phyloP scores from a whole-genome alignment of 2,113 vertebrate species.

The Macrotis lagotis region DNA sequence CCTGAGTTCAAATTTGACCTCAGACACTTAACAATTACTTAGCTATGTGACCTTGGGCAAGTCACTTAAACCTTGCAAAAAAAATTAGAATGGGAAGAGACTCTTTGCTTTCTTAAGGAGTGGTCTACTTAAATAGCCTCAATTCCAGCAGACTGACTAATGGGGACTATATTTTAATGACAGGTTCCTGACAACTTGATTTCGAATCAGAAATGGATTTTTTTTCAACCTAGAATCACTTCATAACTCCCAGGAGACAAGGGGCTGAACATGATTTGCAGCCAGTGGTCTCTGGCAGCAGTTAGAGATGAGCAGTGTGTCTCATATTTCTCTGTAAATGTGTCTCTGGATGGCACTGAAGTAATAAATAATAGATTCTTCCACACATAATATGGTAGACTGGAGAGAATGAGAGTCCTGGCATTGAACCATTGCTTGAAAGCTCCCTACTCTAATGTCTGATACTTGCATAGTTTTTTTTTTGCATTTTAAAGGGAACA shows the following conservation, averaged over 20 bases:
- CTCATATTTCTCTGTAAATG: constrained; percentile 55
- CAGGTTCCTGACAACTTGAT: neutral
- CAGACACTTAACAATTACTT: too few relatives aligned
- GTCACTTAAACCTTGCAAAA: too few relatives aligned
- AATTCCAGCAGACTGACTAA: neutral
- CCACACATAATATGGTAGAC: neutral
- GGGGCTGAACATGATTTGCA: neutral
- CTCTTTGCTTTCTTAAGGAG: neutral
- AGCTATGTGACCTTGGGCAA: too few relatives aligned
- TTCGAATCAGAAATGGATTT: neutral
- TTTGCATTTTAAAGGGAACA: neutral
- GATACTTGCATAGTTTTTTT: constrained; percentile 27
- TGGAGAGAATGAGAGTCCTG: constrained; percentile 20
- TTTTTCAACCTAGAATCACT: neutral
- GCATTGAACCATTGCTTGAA: constrained; percentile 1
- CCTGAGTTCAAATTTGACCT: too few relatives aligned
- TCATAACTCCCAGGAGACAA: neutral
- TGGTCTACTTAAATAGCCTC: neutral
- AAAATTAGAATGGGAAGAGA: too few relatives aligned
- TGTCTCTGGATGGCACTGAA: constrained; percentile 37
- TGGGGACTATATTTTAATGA: neutral
- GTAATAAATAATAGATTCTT: constrained; percentile 62
- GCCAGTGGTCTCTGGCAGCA: neutral
- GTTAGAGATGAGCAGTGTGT: constrained; percentile 34
- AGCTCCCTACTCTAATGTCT: neutral